These are phyloP conservation scores for Quiscalus mexicanus DNA, from an alignment of 2,113 vertebrate species.

Conservation along the genomic window DNA sequence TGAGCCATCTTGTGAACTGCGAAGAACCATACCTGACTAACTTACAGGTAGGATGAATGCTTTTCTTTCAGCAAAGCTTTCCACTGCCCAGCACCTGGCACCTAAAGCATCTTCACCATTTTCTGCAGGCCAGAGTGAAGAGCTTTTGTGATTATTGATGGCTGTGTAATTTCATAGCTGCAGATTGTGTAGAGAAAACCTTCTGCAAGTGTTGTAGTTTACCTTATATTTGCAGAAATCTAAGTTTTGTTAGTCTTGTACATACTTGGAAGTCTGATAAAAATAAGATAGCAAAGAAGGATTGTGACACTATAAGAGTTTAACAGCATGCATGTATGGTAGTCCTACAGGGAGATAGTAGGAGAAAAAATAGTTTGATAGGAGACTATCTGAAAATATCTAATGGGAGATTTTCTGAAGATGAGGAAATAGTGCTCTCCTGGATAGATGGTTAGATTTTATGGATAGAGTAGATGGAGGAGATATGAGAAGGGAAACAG, in stretches of 20 bases:
- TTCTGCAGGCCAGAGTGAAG: not conserved
- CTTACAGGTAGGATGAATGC: slow-evolving; percentile 78
- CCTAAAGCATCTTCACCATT: not conserved
- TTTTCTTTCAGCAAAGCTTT: not conserved
- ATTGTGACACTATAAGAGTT: not conserved
- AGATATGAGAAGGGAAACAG: not conserved
- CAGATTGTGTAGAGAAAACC: not conserved
- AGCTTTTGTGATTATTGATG: not conserved
- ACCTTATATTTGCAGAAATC: not conserved
- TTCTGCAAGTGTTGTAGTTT: not conserved
- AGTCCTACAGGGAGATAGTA: not conserved
- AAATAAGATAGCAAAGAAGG: not conserved
- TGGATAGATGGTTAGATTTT: not conserved
- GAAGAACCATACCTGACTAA: slow-evolving; percentile 78
- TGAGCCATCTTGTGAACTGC: slow-evolving; percentile 80
- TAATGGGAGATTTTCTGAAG: not conserved
- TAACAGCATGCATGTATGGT: not conserved
- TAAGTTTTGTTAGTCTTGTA: not conserved
- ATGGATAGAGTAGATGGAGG: not conserved
- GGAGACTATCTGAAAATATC: not conserved
- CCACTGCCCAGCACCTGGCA: not conserved
- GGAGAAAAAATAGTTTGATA: not conserved
- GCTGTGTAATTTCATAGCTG: not conserved
- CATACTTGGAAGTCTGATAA: not conserved
- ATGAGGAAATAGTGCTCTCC: not conserved